Evolutionary conservation across 1,140 invertebrate genomes (phyloP), one percentile per base, ranked within the genome.

Genomic region (Heterodera carotae): DNA sequence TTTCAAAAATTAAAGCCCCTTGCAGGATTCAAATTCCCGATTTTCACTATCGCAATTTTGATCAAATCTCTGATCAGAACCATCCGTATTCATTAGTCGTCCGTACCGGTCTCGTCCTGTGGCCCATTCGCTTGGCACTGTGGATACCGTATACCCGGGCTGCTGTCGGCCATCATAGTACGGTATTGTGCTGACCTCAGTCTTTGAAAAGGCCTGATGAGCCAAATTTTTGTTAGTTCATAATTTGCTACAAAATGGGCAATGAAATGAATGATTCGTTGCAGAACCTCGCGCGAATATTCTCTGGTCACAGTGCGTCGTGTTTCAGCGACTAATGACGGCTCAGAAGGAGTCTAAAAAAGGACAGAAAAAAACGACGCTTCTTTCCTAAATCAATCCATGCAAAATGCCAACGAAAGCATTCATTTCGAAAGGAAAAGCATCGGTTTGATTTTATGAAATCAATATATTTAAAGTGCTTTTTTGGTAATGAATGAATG

Each of bases 141-240:
- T 83, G n/a, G 85, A 87, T 22, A 87, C 85, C 27, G 85, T 87
- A 76, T 88, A 87, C 12, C 86, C 85, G 64, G 82, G 66, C 33
- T 59, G 82, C 18, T 77, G 79, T 27, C 56, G 56, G 15, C 56
- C 77, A 27, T 36, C 69, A 1, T 12, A n/a, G 39, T 39, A 25
- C 25, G 56, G 29, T n/a, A 75, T 31, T 7, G 81, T 75, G 33
- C 70, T 81, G 15, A 82, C 78, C 69, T 82, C 73, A 5, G 81
- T 83, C 60, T 82, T 81, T 10, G 81, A 83, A 64, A 33, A 83
- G 4, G 78, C 78, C 78, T 79, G 25, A 77, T 79, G 18, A 27
- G 71, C 4, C 62, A 15, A 76, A 22, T 33, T 62, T 33, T 22
- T 33, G 27, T n/a, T n/a, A n/a, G n/a, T n/a, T n/a, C 2, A 60